Evolutionary conservation across 2,113 vertebrate species (phyloP), one percentile per base, ranked within the genome.

Genomic region (Procavia capensis): DNA sequence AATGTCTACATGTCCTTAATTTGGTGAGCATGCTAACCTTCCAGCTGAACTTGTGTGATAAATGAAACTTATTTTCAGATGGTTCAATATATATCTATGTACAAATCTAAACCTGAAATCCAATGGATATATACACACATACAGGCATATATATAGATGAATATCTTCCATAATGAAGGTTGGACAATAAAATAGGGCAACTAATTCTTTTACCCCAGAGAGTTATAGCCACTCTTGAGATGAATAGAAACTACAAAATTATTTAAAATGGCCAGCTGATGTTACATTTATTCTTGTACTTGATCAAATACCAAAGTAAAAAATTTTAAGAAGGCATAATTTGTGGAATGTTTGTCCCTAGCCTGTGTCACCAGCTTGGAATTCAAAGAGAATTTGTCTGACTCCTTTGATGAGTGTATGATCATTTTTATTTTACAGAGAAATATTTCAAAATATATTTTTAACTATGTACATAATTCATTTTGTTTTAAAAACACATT

Each of bases 381-480:
- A 63, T 70, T 93, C 25, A 81, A 24, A 85, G 20, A 50, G 68
- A 96, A 88, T 41, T 7, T 70, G 24, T 3, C 10, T 50, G 78
- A 63, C 4, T 31, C 79, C 31, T 81, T 11, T 81, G 39, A 9
- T n/a, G 5, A 10, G 47, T 50, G 50, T 81, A 78, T 72, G 9
- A 59, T 39, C 3, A 64, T 61, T 88, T 4, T 50, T 85, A 3
- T 63, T 79, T 76, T 75, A 39, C 43, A 76, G 34, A 36, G 82
- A 74, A 90, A 83, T 75, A 74, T 29, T 83, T 83, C 27, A 79
- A 93, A 90, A 64, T 24, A 50, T 76, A 84, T 80, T 84, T 90
- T 80, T 9, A 74, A 2, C 64, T 47, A 9, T n/a, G 17, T 24
- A 50, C n/a, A n/a, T 57, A 72, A 39, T 85, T 88, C 41, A 64